These are phyloP conservation scores for Lithobates sylvaticus DNA, from an alignment of 2,797 vertebrate genomes.

Conservation along the genomic window DNA sequence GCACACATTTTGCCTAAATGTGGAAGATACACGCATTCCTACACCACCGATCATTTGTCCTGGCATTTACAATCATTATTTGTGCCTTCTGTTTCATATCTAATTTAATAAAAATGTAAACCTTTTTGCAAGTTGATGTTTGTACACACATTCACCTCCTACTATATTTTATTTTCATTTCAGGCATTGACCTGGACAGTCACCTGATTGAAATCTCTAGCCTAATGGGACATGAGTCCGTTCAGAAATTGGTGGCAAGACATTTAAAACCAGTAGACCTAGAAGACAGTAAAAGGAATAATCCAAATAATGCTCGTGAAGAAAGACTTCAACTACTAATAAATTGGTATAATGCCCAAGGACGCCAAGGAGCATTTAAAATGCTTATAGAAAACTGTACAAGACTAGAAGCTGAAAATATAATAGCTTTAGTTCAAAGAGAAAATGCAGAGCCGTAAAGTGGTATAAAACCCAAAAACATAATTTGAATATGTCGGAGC, in stretches of 20 bases:
- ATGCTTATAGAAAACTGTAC: background rate
- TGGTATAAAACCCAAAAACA: too few species aligned
- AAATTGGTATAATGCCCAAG: background rate
- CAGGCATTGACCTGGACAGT: constrained; percentile 1
- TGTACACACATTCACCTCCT: too few species aligned
- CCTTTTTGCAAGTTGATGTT: too few species aligned
- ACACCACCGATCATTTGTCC: too few species aligned
- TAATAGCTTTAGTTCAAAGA: background rate
- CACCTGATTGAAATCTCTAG: background rate
- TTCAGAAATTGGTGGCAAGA: background rate
- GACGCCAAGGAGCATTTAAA: constrained; percentile 8
- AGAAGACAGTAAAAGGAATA: background rate
- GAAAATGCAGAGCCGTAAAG: background rate
- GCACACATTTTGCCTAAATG: too few species aligned
- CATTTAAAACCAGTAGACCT: background rate
- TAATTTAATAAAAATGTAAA: background rate
- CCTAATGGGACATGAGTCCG: background rate
- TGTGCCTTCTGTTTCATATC: too few species aligned
- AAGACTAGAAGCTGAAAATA: background rate
- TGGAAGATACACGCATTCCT: too few species aligned
- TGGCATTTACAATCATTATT: too few species aligned
- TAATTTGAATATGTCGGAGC: too few species aligned
- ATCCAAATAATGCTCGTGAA: background rate
- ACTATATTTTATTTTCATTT: background rate
- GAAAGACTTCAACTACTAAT: constrained; percentile 1